A percentile compares a stretch with the other conserved stretches of the same genome.
phyloP scores from a whole-genome alignment of 2,113 vertebrate genomes.

The Callospermophilus lateralis region DNA sequence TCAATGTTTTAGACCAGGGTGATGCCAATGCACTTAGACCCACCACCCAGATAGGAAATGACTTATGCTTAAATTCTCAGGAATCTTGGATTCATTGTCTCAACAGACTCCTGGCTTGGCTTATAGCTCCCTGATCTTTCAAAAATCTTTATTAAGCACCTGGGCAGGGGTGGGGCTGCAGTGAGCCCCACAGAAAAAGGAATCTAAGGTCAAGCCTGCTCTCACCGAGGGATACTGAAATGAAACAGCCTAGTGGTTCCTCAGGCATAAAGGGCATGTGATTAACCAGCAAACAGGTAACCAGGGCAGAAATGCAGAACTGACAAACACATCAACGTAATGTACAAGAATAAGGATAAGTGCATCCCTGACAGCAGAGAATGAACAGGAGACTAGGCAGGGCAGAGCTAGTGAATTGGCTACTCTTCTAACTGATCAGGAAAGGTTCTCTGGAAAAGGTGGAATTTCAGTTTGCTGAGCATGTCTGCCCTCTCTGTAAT shows the following conservation, averaged over 20 bases:
- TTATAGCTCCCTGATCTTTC: conserved; percentile 1
- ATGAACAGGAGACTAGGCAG: neutral
- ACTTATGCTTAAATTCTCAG: neutral
- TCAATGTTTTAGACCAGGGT: neutral
- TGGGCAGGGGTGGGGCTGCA: neutral
- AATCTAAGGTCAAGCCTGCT: conserved; percentile 1
- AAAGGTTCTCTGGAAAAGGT: conserved; percentile 62
- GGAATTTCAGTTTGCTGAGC: conserved; percentile 70
- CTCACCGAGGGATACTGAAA: neutral
- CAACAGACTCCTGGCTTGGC: neutral
- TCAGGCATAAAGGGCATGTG: neutral
- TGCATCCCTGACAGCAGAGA: neutral
- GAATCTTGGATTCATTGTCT: neutral
- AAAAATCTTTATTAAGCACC: conserved; percentile 12
- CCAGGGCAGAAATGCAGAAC: neutral
- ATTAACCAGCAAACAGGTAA: neutral
- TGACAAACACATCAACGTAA: neutral
- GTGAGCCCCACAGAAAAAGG: neutral
- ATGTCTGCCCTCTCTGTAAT: conserved; percentile 78
- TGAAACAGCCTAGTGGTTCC: neutral
- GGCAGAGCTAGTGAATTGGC: conserved; percentile 44
- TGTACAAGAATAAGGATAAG: conserved; percentile 8
- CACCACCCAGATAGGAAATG: neutral
- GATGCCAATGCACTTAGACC: neutral
- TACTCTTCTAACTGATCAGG: conserved; percentile 67